Base-by-base conservation (phyloP, 2,797 vertebrate genomes). In the Aphelocoma californica region DNA sequence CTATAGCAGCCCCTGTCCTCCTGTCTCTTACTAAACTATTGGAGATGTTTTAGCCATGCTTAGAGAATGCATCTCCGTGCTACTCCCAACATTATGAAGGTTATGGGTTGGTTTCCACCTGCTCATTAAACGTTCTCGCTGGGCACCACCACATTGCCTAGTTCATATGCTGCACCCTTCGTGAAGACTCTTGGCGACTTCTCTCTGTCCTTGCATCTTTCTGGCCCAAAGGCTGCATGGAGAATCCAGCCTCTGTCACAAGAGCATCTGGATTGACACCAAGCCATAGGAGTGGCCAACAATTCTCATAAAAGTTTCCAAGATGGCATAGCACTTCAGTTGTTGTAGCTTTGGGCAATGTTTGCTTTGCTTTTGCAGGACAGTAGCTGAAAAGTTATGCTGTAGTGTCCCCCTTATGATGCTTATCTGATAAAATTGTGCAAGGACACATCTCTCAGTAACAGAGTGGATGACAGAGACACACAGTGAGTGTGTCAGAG, bases 261-360 rank as follows among this genome's bases (percentile, higher is more conserved):
- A 45, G 40, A 53, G 8, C 3, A 2, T 72, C 32, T 38, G 34
- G 31, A 51, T 36, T 72, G 45, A 31, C 4, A 4, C 38, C 28
- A 29, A 26, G 28, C 12, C 2, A 0, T 20, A 44, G 53, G 32
- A 60, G 28, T 36, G n/a, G 38, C 47, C 57, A 69, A 0, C 6
- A 73, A 4, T 44, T 78, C n/a, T 65, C 34, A 12, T n/a, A 1
- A 75, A 75, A 40, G 14, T 62, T 79, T 62, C 61, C 47, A 69
- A 66, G 23, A 31, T 58, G 44, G 32, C 38, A 6, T 45, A 10
- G 24, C 10, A 12, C 23, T 31, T 71, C 3, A 16, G 26, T 29
- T 38, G 26, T n/a, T 56, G n/a, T 34, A 32, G 23, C 31, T 65
- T 36, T 47, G 34, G 18, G 29, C 47, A 38, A 0, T 1, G 13